These are phyloP conservation scores for Xenopus tropicalis DNA, from an alignment of 2,113 vertebrate genomes.

Conservation along the genomic window UCB_Xtro_10.0 CM004446.2:123016001-123016500, in stretches of 20 bases:
- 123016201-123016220: background rate
- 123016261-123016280: background rate
- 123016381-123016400: constrained; percentile 44
- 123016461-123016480: constrained; percentile 40
- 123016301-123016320: background rate
- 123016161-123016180: too few species aligned
- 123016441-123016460: constrained; percentile 45
- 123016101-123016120: too few species aligned
- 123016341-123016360: constrained; percentile 23
- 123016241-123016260: background rate
- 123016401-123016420: constrained; percentile 44
- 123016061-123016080: too few species aligned
- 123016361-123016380: constrained; percentile 37
- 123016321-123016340: constrained; percentile 15
- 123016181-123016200: too few species aligned
- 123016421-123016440: constrained; percentile 37
- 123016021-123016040: too few species aligned
- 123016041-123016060: too few species aligned
- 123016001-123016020: too few species aligned
- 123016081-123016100: too few species aligned
- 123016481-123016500: constrained; percentile 31
- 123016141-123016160: too few species aligned
- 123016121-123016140: too few species aligned
- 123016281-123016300: background rate
- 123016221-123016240: background rate